These are phyloP conservation scores for Venturia canescens DNA, from an alignment of 1,140 invertebrate genomes.

Conservation along the genomic window DNA sequence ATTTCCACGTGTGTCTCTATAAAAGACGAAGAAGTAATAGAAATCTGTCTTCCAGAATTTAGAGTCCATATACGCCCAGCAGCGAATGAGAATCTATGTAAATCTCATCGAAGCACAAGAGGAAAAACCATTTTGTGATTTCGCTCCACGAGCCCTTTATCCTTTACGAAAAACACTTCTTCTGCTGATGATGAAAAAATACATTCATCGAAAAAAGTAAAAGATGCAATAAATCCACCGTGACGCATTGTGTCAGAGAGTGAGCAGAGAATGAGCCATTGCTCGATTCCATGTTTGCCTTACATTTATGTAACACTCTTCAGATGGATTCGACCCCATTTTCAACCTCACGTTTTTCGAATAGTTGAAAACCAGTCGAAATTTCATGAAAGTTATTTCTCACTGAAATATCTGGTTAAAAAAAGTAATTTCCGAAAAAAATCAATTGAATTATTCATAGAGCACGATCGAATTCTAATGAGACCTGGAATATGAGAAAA, in stretches of 20 bases:
- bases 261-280: slow-evolving; percentile 21
- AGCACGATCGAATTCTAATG: not conserved
- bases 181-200: not conserved
- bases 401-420: too few species aligned
- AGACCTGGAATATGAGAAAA: not conserved
- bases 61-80: not conserved
- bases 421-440: too few species aligned
- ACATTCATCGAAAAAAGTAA: not conserved
- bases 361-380: too few species aligned
- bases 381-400: too few species aligned
- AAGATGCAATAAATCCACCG: slow-evolving; percentile 22
- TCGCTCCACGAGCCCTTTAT: not conserved
- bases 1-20: slow-evolving; percentile 48
- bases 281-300: not conserved
- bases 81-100: slow-evolving; percentile 1
- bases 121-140: not conserved
- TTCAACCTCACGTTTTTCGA: too few species aligned
- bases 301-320: not conserved
- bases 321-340: too few species aligned
- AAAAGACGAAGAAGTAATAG: slow-evolving; percentile 4
- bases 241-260: slow-evolving; percentile 47
- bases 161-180: not conserved
- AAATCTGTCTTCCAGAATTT: slow-evolving; percentile 16
- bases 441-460: not conserved
- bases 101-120: not conserved